Base-by-base conservation (phyloP, 2,797 vertebrate species). In the Bradypus variegatus region DNA sequence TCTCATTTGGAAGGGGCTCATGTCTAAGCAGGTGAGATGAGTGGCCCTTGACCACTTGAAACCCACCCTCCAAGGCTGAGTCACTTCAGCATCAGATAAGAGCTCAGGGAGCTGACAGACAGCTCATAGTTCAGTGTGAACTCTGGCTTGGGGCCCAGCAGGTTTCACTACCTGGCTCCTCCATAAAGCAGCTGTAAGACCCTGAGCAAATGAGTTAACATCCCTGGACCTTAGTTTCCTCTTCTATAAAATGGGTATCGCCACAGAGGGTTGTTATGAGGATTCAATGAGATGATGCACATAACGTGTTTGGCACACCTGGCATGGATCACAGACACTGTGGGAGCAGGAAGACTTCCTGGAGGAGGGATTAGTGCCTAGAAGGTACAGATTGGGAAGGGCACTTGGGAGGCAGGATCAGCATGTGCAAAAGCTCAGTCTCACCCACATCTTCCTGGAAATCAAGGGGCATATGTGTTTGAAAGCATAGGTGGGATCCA, bases 331-430 rank as follows among this genome's bases (percentile, higher is more conserved):
- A 67, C 14, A 70, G 85, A 21, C 50, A 50, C 48, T 31, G n/a
- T 45, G 62, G 45, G 88, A 73, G 31, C n/a, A 89, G 86, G 88
- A 95, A 76, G 87, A 84, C 81, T 76, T 88, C 31, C 84, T 53
- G 38, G 87, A 92, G 86, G 70, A 78, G 27, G 50, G 16, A 5
- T n/a, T 14, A 45, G 48, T 7, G 33, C 55, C 72, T 50, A 60
- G 36, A 72, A 27, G 13, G 25, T 36, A 21, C 0, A 19, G 58
- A 19, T 36, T 1, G 41, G 36, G 75, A 92, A 77, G 53, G 77
- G 60, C 15, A 6, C 31, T 73, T 69, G 33, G 38, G 41, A 75
- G 23, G 29, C 64, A 86, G 75, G 75, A 31, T 7, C 36, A 41
- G 64, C 60, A 8, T 8, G 14, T 53, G 81, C 85, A 33, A 10